Conservation (phyloP, 1,140 invertebrate genomes). For the Theocolax elegans region DNA sequence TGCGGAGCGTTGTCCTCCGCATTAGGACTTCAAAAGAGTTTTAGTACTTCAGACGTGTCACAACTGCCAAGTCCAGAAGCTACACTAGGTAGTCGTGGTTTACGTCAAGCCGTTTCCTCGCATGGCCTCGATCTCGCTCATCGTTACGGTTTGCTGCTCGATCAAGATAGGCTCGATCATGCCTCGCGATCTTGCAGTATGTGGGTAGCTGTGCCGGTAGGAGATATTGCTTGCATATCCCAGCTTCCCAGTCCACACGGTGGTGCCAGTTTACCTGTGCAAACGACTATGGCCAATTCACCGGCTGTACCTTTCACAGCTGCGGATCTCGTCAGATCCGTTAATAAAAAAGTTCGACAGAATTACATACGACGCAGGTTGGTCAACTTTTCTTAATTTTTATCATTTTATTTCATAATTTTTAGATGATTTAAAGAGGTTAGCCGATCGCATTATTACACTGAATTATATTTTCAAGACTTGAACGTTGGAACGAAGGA, state of each 20-base stretch:
- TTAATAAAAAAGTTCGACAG: conserved; percentile 82
- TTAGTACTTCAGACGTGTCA: conserved; percentile 82
- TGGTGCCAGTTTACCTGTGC: conserved; percentile 64
- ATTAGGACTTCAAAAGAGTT: conserved; percentile 83
- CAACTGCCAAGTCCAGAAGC: conserved; percentile 68
- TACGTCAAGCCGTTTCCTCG: conserved; percentile 74
- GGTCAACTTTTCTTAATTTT: not conserved
- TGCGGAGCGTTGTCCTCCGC: conserved; percentile 82
- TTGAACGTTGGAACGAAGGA: too few relatives aligned
- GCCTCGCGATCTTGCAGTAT: conserved; percentile 86
- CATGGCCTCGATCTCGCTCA: conserved; percentile 75
- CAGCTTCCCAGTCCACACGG: conserved; percentile 80
- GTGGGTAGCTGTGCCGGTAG: conserved; percentile 87
- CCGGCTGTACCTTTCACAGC: conserved; percentile 71
- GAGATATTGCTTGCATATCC: conserved; percentile 76
- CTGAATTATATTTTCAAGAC: too few relatives aligned
- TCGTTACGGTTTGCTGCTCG: conserved; percentile 70
- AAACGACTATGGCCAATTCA: conserved; percentile 19
- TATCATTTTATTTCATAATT: too few relatives aligned
- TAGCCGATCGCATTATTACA: too few relatives aligned
- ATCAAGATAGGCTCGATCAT: conserved; percentile 73
- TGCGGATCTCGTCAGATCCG: conserved; percentile 80
- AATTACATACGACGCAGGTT: conserved; percentile 63
- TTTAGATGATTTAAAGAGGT: too few relatives aligned
- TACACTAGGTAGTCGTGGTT: conserved; percentile 10